Base-by-base conservation (phyloP, 1,140 invertebrate species). In the Drosophila bocki region DNA sequence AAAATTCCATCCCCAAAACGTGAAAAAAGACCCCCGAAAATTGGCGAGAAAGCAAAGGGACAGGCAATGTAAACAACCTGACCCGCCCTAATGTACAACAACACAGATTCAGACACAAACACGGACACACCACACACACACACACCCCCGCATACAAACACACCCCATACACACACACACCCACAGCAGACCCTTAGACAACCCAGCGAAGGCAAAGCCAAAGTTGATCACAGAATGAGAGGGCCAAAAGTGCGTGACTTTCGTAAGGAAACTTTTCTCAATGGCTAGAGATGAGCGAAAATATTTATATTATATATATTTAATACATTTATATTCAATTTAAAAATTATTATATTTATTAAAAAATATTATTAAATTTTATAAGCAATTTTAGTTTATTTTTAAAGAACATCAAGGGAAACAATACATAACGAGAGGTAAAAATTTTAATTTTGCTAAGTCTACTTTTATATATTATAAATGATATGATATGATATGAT, bases 61-160 rank as follows among this genome's bases (percentile, higher is more conserved):
- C 42, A 48, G 41, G 70, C 75, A 78, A 48, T 71, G 75, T 78
- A 71, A 78, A 84, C 85, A 90, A 85, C 85, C 85, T 88, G 88
- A 88, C 85, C 85, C 85, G 85, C 85, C 85, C 76, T 82, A 88
- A 88, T 84, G 80, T 90, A 82, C 69, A 69, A 75, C 62, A 68
- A 39, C 26, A 77, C 42, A 47, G 41, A 54, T 37, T 50, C 60
- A 41, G 39, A 47, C 29, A 33, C 42, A 67, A n/a, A 47, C 3
- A 60, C 70, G 47, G 35, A 37, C 60, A 62, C 59, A 29, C 65
- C 22, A 41, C 22, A 42, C 39, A 22, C 70, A 39, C 17, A 29
- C 48, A 51, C 29, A 51, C 50, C n/a, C 51, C 42, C 50, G 26
- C 26, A 29, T 5, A 29, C 26, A 29, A 6, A 29, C 26, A 39